Conservation (phyloP, 2,113 vertebrate species). For the Catharus fuscescens region DNA sequence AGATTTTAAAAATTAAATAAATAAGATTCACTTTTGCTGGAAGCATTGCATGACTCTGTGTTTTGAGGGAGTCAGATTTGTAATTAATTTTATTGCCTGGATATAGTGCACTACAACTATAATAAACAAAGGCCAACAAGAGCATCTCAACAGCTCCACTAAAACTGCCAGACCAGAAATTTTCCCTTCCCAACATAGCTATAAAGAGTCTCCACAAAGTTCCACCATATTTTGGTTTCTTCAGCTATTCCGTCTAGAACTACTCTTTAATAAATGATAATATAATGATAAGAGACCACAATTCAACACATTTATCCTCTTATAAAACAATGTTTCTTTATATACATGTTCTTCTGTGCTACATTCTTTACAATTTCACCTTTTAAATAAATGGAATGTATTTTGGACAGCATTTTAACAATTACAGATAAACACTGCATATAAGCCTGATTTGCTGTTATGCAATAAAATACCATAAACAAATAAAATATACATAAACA, state of each 20-base stretch:
- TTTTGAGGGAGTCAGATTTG: neutral
- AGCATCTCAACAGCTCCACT: neutral
- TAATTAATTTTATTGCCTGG: neutral
- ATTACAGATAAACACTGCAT: neutral
- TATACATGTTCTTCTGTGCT: neutral
- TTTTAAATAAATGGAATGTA: neutral
- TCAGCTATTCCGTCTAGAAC: neutral
- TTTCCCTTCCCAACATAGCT: neutral
- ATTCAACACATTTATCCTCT: neutral
- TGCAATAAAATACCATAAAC: neutral
- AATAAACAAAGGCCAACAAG: neutral
- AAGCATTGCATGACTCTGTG: neutral
- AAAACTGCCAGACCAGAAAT: neutral
- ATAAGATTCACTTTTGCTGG: neutral
- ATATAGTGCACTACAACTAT: neutral
- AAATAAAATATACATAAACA: neutral
- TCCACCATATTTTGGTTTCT: neutral
- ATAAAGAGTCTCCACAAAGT: neutral
- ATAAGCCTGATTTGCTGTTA: slow-evolving; percentile 33
- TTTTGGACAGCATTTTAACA: neutral
- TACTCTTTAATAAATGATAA: neutral
- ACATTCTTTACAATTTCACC: neutral
- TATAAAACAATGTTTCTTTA: neutral
- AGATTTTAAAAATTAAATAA: neutral
- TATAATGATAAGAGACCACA: neutral